Base-by-base conservation (phyloP, 2,797 vertebrate species). In the Pitangus sulphuratus region DNA sequence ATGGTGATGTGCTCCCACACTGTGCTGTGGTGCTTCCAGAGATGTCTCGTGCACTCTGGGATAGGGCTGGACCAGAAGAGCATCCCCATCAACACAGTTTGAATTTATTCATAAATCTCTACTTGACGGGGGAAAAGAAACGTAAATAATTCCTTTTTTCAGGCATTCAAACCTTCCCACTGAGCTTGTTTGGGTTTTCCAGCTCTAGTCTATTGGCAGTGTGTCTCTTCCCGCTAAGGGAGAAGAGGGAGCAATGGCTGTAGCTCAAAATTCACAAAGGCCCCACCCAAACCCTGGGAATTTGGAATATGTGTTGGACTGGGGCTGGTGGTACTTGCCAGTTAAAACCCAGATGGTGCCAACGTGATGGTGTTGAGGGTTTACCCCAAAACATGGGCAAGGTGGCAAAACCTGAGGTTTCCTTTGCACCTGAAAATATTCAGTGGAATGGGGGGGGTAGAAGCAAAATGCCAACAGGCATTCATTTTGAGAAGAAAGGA, bases 31-130 rank as follows among this genome's bases (percentile, higher is more conserved):
- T 9, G 22, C 54, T 47, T 37, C 58, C 39, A 30, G 48, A 0
- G 2, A 13, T 2, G 1, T 31, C 48, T 26, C 2, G 0, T 8
- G 5, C 2, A 0, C 15, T 31, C 35, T 2, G 2, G 22, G 42
- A 6, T 24, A 4, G 47, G 28, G 25, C 42, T 39, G 42, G 48
- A n/a, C 37, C 54, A 3, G 5, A 50, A 39, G 72, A 53, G 13
- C 50, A 30, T 47, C 68, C 14, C 26, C 1, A 2, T 25, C 39
- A 8, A 30, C 1, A 35, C 22, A 42, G 31, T 28, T 22, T 48
- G 48, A 13, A 26, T 42, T 71, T n/a, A 9, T 54, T 15, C 30
- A 37, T 21, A 19, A 42, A 18, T 12, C 21, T 87, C 44, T 11
- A 4, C 24, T 39, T 35, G n/a, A 11, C 0, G 4, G 11, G 7